Percentiles rank a stretch among this genome's conserved stretches.
phyloP scores from a whole-genome alignment of 1,140 invertebrate species.

The Cotesia chilonis region DNA sequence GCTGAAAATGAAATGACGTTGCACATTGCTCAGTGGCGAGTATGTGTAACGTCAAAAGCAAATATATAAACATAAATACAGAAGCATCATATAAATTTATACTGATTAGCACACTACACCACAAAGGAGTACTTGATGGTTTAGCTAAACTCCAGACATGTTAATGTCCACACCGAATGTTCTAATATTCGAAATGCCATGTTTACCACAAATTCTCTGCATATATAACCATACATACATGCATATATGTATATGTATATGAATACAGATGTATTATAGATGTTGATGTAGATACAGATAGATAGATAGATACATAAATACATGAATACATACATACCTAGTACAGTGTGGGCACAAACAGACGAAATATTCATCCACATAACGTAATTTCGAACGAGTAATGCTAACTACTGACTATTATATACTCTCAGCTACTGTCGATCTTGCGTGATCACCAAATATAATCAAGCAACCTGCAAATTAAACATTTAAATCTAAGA shows the following conservation, averaged over 20 bases:
- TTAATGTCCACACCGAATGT: constrained; percentile 8
- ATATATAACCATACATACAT: neutral
- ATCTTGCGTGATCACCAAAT: too few relatives aligned
- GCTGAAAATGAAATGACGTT: too few relatives aligned
- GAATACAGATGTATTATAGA: neutral
- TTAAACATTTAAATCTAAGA: too few relatives aligned
- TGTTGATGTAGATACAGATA: neutral
- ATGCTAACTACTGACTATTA: neutral
- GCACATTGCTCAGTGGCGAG: neutral
- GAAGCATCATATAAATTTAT: constrained; percentile 2
- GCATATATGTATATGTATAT: too few relatives aligned
- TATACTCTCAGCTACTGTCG: too few relatives aligned
- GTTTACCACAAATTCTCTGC: constrained; percentile 1
- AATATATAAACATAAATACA: constrained; percentile 1
- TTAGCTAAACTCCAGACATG: neutral
- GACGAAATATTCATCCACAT: too few relatives aligned
- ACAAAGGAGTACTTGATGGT: constrained; percentile 3
- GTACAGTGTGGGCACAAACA: too few relatives aligned
- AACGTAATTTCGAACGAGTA: neutral
- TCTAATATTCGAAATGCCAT: constrained; percentile 6
- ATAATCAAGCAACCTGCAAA: too few relatives aligned
- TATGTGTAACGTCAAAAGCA: neutral
- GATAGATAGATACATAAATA: neutral
- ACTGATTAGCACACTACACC: constrained; percentile 1
- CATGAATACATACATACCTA: too few relatives aligned